Evolutionary conservation across 2,797 vertebrate species (phyloP), one percentile per base, ranked within the genome.

Genomic region (Argya squamiceps): DNA sequence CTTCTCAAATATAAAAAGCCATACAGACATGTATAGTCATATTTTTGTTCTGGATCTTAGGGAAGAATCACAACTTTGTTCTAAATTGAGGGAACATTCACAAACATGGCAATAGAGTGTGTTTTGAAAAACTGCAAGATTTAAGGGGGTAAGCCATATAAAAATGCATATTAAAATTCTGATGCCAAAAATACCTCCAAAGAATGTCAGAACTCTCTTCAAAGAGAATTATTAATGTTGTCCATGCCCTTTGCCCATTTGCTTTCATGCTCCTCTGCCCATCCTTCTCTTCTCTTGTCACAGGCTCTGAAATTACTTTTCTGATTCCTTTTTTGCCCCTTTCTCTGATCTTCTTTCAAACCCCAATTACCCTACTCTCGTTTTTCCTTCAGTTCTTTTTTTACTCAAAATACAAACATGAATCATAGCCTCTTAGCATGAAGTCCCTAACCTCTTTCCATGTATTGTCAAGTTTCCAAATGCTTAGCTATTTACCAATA

Each of bases 141-240:
- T 77, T 79, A 82, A 53, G 47, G 43, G n/a, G 69, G 58, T 76
- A 95, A 95, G 56, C 71, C 82, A 26, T 79, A 84, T 64, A 43
- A 82, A 94, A 91, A 94, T 70, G 63, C 44, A 30, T 88, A 88
- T 88, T 85, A 92, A 93, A 94, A 68, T 39, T 71, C 75, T 58
- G 70, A 60, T 86, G 55, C 90, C 80, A 93, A 88, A 96, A 96
- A 96, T 94, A 88, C 50, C 53, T 93, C 49, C 64, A 75, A 44
- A 80, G 73, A 89, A 93, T 88, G 79, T 88, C 89, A 94, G 65
- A 92, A 80, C 58, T 78, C 71, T 91, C 92, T 96, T 93, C 93
- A 93, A 93, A 97, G 87, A 83, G 62, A 91, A 92, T 39, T 84
- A 71, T 87, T 93, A 95, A 85, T 93, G 41, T 56, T 91, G 24